Conservation (phyloP, 2,113 vertebrate genomes). For the Erythrocercus mccallii region DNA sequence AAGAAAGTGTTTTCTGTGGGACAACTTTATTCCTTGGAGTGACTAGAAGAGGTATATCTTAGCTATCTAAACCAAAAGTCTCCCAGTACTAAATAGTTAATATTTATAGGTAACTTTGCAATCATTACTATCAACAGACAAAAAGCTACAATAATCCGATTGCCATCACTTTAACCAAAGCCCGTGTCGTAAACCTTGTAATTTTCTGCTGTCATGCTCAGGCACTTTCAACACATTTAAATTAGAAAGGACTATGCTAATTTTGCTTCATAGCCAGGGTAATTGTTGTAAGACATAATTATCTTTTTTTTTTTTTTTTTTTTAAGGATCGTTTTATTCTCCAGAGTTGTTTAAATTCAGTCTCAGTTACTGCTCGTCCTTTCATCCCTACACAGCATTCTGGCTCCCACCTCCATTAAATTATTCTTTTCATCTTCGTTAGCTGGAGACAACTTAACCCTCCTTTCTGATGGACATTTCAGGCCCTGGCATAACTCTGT, state of each 20-base stretch:
- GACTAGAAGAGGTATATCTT: not conserved
- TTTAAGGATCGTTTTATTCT: slow-evolving; percentile 67
- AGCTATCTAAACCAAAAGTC: slow-evolving; percentile 9
- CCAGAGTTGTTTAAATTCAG: slow-evolving; percentile 72
- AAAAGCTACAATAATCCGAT: slow-evolving; percentile 66
- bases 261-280: slow-evolving; percentile 79
- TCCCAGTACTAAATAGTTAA: slow-evolving; percentile 58
- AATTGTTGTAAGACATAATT: slow-evolving; percentile 81
- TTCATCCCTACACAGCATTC: slow-evolving; percentile 54
- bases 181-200: slow-evolving; percentile 75
- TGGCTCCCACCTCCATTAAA: slow-evolving; percentile 58
- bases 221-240: slow-evolving; percentile 81
- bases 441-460: slow-evolving; percentile 53
- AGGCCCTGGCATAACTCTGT: slow-evolving; percentile 36
- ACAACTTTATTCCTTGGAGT: not conserved
- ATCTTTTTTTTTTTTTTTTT: slow-evolving; percentile 66
- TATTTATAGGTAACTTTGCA: slow-evolving; percentile 69
- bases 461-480: slow-evolving; percentile 49
- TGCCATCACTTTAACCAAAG: slow-evolving; percentile 74
- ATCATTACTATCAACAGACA: slow-evolving; percentile 63
- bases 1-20: not conserved
- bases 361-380: slow-evolving; percentile 65
- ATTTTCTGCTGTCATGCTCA: slow-evolving; percentile 82
- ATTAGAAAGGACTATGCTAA: slow-evolving; percentile 83
- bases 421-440: slow-evolving; percentile 66